These are phyloP conservation scores for Psettodes erumei DNA, from an alignment of 2,113 vertebrate genomes.

Conservation along the genomic window DNA sequence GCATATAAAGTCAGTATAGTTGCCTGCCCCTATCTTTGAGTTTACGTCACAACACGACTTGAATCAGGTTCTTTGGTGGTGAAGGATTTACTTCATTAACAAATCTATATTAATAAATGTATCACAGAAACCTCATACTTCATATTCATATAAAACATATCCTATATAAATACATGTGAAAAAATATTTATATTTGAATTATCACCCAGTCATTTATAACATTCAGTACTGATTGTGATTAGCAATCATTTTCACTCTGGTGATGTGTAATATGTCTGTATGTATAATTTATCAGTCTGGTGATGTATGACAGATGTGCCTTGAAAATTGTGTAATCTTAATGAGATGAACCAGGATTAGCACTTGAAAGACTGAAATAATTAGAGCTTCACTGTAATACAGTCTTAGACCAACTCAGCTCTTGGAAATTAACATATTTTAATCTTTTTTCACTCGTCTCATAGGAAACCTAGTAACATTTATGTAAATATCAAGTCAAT, in stretches of 20 bases:
- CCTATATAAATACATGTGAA: too few species aligned
- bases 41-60: neutral
- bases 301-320: neutral
- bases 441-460: neutral
- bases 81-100: neutral
- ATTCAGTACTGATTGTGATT: neutral
- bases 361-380: neutral
- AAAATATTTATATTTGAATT: too few species aligned
- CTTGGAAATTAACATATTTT: neutral
- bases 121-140: neutral
- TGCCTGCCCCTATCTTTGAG: neutral
- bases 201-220: neutral
- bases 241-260: neutral
- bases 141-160: neutral
- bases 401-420: neutral
- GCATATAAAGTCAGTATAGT: neutral
- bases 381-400: neutral
- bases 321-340: neutral
- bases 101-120: neutral
- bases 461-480: neutral
- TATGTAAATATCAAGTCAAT: neutral
- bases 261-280: neutral
- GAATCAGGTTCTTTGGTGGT: neutral
- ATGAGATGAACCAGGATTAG: neutral
- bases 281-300: constrained; percentile 4